Conservation (phyloP, 2,888 invertebrate genomes). For the Aelia acuminata region DNA sequence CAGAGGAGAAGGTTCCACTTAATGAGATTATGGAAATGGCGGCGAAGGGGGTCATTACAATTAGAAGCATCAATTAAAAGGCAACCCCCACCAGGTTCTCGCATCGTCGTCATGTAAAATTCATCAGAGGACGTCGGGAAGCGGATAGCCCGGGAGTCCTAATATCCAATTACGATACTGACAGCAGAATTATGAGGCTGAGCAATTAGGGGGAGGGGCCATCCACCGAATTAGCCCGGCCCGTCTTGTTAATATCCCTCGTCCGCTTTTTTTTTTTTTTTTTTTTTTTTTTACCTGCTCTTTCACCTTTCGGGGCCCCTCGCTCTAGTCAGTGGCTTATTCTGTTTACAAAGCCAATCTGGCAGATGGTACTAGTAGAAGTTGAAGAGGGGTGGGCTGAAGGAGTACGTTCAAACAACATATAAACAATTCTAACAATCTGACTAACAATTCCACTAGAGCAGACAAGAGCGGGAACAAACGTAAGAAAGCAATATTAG, state of each 20-base stretch:
- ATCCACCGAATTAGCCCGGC: conserved; percentile 55
- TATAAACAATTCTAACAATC: too few species aligned
- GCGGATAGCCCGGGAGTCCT: conserved; percentile 60
- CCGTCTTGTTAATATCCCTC: conserved; percentile 58
- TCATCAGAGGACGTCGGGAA: conserved; percentile 62
- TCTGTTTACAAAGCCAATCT: conserved; percentile 43
- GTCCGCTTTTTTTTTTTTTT: conserved; percentile 31
- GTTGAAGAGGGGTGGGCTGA: not conserved
- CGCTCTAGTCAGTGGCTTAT: conserved; percentile 21
- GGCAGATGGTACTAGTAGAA: not conserved
- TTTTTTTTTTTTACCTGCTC: conserved; percentile 43
- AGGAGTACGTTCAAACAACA: not conserved
- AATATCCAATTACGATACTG: conserved; percentile 66
- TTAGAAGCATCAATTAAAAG: conserved; percentile 59
- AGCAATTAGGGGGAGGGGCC: conserved; percentile 57
- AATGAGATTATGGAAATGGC: conserved; percentile 64
- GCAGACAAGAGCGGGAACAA: too few species aligned
- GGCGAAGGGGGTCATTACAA: conserved; percentile 59
- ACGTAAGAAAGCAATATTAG: too few species aligned
- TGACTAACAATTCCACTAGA: too few species aligned
- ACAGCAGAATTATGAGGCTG: conserved; percentile 66
- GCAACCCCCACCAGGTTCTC: not conserved
- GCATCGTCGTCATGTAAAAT: conserved; percentile 65
- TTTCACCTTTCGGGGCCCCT: conserved; percentile 26
- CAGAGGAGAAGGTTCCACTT: conserved; percentile 59